Percentiles rank a stretch among this genome's conserved stretches.
Conservation (phyloP, 2,113 vertebrate genomes). For the Planiliza haematocheilus region DNA sequence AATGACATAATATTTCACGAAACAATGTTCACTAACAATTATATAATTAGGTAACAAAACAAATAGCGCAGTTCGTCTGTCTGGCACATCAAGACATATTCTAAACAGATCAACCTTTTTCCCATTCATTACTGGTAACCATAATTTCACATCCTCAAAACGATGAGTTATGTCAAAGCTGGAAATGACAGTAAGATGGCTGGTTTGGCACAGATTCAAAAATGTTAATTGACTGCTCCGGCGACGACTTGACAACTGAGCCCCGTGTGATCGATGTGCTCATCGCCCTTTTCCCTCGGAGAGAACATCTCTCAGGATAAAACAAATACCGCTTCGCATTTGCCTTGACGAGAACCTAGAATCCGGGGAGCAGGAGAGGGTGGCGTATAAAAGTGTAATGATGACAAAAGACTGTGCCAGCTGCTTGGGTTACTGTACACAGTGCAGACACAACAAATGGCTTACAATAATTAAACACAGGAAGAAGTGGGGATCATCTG, state of each 20-base stretch:
- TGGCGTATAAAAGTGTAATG: conserved; percentile 74
- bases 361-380: conserved; percentile 59
- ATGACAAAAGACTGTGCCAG: conserved; percentile 79
- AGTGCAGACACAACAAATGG: conserved; percentile 68
- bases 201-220: conserved; percentile 73
- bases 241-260: conserved; percentile 71
- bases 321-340: conserved; percentile 71
- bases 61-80: conserved; percentile 35
- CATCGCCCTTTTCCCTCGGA: conserved; percentile 64
- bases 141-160: conserved; percentile 63
- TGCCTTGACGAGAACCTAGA: conserved; percentile 56
- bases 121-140: conserved; percentile 68
- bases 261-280: conserved; percentile 74
- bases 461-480: conserved; percentile 78
- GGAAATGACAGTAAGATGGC: conserved; percentile 71
- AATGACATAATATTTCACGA: conserved; percentile 33
- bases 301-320: conserved; percentile 71
- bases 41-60: conserved; percentile 60
- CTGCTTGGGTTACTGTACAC: conserved; percentile 72
- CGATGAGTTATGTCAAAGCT: conserved; percentile 68
- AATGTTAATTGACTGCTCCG: conserved; percentile 79
- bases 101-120: conserved; percentile 55
- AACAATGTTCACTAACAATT: conserved; percentile 43
- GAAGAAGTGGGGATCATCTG: conserved; percentile 63
- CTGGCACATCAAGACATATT: conserved; percentile 41